phyloP scores from a whole-genome alignment of 35 echinoderm and acorn worm species.

The Heliocidaris erythrogramma region DNA sequence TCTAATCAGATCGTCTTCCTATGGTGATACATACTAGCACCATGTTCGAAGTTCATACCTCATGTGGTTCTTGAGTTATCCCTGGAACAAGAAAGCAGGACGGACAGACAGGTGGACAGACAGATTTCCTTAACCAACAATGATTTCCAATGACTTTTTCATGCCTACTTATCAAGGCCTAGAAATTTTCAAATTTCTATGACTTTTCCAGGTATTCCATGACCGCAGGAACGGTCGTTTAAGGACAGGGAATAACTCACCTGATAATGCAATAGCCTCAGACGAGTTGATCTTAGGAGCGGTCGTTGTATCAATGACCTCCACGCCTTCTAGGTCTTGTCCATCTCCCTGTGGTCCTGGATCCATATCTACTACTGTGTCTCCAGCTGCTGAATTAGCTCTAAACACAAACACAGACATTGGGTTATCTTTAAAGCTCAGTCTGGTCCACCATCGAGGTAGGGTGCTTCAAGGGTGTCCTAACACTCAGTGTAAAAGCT shows the following conservation, averaged over 20 bases:
- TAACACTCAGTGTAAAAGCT: no score
- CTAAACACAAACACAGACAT: not conserved
- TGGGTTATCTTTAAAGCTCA: not conserved
- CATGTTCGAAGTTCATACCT: no score
- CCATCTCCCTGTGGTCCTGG: constrained; percentile 62
- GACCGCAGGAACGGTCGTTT: not conserved
- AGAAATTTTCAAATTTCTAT: not conserved
- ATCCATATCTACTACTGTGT: constrained; percentile 60
- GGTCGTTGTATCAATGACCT: constrained; percentile 46
- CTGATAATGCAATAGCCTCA: not conserved
- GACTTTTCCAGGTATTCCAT: not conserved
- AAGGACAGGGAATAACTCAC: not conserved
- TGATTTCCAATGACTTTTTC: not conserved
- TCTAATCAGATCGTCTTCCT: no score
- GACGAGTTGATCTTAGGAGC: not conserved
- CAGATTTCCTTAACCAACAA: no score
- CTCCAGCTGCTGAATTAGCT: not conserved
- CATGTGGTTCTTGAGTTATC: no score
- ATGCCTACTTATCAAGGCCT: not conserved
- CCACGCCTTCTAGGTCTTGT: constrained; percentile 58
- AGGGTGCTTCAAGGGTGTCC: no score
- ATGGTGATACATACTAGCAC: no score
- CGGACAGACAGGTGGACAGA: no score
- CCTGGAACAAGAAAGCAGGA: no score
- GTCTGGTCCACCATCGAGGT: no score